These are phyloP conservation scores for Araneus ventricosus DNA, from an alignment of 1,140 invertebrate genomes.

Conservation along the genomic window DNA sequence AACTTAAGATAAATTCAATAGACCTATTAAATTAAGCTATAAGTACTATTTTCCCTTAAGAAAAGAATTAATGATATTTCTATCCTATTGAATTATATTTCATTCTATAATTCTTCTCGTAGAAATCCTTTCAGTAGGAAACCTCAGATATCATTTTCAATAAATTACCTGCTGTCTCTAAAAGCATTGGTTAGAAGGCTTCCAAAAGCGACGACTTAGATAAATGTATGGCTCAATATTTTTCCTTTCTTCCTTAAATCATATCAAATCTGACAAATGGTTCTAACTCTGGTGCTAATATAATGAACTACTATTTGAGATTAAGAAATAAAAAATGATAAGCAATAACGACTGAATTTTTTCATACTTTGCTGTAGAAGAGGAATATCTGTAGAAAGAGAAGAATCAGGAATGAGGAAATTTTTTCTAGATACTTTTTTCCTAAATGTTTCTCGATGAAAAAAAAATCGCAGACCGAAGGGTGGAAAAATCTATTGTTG, in stretches of 20 bases:
- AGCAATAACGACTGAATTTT: neutral
- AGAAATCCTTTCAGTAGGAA: no score
- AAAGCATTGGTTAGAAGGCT: no score
- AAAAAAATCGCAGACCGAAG: neutral
- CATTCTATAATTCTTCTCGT: no score
- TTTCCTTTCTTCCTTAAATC: neutral
- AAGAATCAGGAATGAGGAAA: neutral
- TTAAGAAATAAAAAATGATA: neutral
- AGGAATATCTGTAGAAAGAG: neutral
- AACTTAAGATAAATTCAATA: no score
- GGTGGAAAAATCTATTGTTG: conserved; percentile 44
- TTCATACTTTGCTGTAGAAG: neutral
- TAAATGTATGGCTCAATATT: no score
- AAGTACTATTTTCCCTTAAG: no score
- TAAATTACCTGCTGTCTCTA: no score
- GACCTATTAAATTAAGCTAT: no score
- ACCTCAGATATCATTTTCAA: no score
- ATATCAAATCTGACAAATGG: neutral
- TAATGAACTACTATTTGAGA: neutral
- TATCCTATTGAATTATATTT: no score
- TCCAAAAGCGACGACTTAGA: no score
- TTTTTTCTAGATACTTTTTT: neutral
- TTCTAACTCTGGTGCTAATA: neutral
- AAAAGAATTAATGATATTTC: no score
- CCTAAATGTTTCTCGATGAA: neutral